Base-by-base conservation (phyloP, 2,888 invertebrate species). In the Neria commutata region DNA sequence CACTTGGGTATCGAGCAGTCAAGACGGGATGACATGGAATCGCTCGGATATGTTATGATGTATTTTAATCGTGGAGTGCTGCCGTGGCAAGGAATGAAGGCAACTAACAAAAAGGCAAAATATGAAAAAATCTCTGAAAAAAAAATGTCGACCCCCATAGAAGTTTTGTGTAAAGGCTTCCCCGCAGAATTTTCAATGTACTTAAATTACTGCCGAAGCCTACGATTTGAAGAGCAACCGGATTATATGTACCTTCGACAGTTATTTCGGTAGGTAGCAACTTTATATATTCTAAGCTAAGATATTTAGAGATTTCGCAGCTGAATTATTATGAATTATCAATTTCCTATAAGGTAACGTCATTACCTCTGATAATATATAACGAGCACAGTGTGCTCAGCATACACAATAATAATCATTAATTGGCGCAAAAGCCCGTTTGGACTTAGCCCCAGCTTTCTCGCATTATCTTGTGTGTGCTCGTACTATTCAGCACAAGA, bases 191-290 rank as follows among this genome's bases (percentile, higher is more conserved):
- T 98, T 84, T 90, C 95, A 67, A 97, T 98, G 94, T 98, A 98
- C 85, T 88, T 99, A 83, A 98, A 98, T 85, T 98, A 98, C 84
- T 94, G 95, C 82, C 92, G 98, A 79, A 97, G 96, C 49, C 86
- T 98, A 75, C 89, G 95, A 72, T 98, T 99, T 83, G 97, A 98
- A 81, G 98, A 99, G 82, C 89, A 91, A 53, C 98, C 98, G 11
- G 98, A 98, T 83, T 99, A 98, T 85, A 95, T 96, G 93, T 98
- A 99, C 85, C 88, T 98, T 74, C 90, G 98, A 77, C 98, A 98
- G 84, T 82, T 87, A 63, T 77, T 80, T 66, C 77, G 79, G 75
- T 73, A 65, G 71, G 72, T 70, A 42, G 40, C 53, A 51, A 3
- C 19, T 11, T 5, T 6, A 6, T 19, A 17, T 5, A 37, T 10